phyloP scores from a whole-genome alignment of 2,113 vertebrate genomes.

The Ramphastos sulfuratus region DNA sequence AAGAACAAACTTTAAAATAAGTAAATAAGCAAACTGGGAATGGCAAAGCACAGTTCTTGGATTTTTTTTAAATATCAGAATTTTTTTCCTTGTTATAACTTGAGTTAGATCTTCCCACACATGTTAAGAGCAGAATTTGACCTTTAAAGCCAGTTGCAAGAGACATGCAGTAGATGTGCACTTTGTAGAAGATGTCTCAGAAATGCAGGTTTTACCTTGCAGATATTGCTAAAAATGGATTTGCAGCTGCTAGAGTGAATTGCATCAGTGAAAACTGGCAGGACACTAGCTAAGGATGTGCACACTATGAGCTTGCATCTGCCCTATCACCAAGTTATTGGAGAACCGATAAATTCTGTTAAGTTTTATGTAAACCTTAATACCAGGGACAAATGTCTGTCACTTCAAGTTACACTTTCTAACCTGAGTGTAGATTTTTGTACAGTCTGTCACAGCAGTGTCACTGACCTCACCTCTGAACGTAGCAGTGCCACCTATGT shows the following conservation, averaged over 20 bases:
- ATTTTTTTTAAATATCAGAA: too few species aligned
- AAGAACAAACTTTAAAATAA: background rate
- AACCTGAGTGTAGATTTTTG: background rate
- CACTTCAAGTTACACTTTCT: background rate
- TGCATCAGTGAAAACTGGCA: background rate
- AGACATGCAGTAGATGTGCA: background rate
- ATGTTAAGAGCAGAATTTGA: background rate
- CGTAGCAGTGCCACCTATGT: background rate
- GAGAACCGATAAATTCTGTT: background rate
- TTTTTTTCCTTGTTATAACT: background rate
- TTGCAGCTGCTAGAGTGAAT: background rate
- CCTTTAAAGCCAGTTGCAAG: background rate
- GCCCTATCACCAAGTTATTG: background rate
- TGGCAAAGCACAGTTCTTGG: background rate
- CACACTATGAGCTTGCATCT: rapidly evolving
- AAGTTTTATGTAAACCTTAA: background rate
- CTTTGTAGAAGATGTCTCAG: background rate
- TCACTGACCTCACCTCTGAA: background rate
- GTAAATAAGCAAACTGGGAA: background rate
- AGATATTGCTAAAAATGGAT: background rate
- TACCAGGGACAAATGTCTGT: background rate
- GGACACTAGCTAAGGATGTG: rapidly evolving
- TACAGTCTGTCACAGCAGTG: background rate
- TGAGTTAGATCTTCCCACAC: background rate
- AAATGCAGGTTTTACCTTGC: background rate